Evolutionary conservation across 2,113 vertebrate species (phyloP).

Genomic region (Bubo bubo): DNA sequence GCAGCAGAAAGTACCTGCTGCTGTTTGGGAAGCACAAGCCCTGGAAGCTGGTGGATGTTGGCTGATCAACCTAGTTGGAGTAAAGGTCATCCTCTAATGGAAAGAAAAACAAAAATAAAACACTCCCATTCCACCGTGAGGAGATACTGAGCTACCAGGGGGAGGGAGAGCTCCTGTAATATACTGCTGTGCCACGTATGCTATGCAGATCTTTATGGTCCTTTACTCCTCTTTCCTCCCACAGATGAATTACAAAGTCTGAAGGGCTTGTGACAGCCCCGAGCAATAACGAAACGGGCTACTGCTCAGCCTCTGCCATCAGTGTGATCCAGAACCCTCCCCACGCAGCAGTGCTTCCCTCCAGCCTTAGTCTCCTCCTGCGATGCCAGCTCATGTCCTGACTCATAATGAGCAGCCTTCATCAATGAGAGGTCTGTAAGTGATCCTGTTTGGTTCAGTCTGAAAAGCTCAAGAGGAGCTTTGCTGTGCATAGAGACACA

Average conservation of each 20-base stretch:
- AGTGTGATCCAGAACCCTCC: background rate
- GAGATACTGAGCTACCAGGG: slow-evolving; percentile 39
- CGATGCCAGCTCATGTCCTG: accelerated
- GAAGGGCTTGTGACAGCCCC: background rate
- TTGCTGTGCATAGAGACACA: background rate
- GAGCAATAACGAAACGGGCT: background rate
- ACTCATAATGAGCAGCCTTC: background rate
- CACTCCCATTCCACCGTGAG: background rate
- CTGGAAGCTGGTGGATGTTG: slow-evolving; percentile 7
- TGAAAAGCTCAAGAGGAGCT: background rate
- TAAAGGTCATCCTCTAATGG: slow-evolving; percentile 55
- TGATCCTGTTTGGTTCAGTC: accelerated
- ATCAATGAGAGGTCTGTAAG: background rate
- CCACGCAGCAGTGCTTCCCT: accelerated
- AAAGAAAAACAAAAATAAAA: slow-evolving; percentile 65
- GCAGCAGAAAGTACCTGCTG: background rate
- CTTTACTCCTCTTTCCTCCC: slow-evolving; percentile 10
- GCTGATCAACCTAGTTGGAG: background rate
- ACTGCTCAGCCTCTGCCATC: background rate
- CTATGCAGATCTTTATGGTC: background rate
- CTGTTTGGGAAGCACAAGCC: background rate
- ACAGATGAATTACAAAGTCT: background rate
- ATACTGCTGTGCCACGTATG: background rate
- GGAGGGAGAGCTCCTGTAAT: background rate
- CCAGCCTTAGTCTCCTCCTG: background rate